Evolutionary conservation across 2,888 invertebrate species (phyloP), one percentile per base, ranked within the genome.

Genomic region (Eumerus sabulonum): DNA sequence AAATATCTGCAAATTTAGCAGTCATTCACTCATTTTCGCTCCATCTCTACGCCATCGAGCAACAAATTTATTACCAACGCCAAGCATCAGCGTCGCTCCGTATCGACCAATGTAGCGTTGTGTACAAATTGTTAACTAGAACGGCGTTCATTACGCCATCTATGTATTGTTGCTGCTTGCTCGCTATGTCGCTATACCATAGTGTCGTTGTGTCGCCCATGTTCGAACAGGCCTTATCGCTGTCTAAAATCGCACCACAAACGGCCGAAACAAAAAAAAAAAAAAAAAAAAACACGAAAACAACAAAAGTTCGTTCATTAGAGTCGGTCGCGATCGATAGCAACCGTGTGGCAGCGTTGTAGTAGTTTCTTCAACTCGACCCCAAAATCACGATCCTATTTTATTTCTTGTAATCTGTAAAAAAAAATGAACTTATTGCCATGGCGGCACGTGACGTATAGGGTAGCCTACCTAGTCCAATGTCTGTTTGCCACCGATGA

Each of bases 371-470:
- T 17, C 40, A 40, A 36, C 38, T 17, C 63, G 54, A 60, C 38
- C 48, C 59, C 47, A 63, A 57, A 73, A 67, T 77, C 77, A 79
- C 73, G 77, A 63, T 63, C 19, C 56, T 19, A 19, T 16, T 48
- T 57, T 18, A 40, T 40, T 11, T 40, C 40, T 40, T 9, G 11
- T 40, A 40, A n/a, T 40, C 9, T 9, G 27, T 4, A 4, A 4
- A 27, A 27, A 27, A 27, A 27, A 7, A 27, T 17, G 36, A 59
- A 17, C 51, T 59, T 47, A 27, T n/a, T 16, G 40, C 27, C 27
- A 7, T 27, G 27, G 27, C 16, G 45, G 68, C 77, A 79, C 77
- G 77, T 79, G 77, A 77, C 53, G 59, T 77, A 67, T 40, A 40
- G 27, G 27, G 27, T 68, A 73, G 51, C 54, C 63, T 77, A 63